A percentile compares a stretch with the other conserved stretches of the same genome.
Evolutionary conservation across 2,797 vertebrate genomes (phyloP).

Genomic region (Basileuterus tristriatus): DNA sequence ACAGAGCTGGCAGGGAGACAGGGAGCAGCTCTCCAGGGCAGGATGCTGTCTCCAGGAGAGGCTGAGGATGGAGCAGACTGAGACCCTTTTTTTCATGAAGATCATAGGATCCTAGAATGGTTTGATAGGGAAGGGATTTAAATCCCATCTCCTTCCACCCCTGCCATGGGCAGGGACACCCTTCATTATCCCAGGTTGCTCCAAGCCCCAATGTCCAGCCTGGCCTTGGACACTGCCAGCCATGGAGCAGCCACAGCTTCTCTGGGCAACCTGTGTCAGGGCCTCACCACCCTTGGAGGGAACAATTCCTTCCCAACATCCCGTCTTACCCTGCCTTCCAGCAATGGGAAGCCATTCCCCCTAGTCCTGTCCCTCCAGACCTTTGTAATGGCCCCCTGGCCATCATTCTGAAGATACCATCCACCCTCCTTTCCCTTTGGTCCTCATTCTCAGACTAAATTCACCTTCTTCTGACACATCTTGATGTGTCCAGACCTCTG

Average conservation of each 20-base stretch:
- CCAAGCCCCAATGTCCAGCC: fast-evolving
- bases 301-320: neutral
- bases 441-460: neutral
- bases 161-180: neutral
- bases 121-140: neutral
- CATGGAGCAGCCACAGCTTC: neutral
- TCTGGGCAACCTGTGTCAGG: neutral
- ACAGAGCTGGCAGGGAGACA: neutral
- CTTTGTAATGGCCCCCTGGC: neutral
- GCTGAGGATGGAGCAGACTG: neutral
- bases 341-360: neutral
- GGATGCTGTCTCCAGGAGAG: neutral
- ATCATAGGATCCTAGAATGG: neutral
- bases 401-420: neutral
- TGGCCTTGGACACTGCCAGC: neutral
- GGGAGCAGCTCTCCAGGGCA: neutral
- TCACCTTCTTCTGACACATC: neutral
- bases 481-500: neutral
- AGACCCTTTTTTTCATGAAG: neutral
- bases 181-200: fast-evolving
- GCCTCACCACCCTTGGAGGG: fast-evolving
- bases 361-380: neutral
- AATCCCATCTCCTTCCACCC: neutral
- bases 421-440: neutral
- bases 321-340: neutral